A percentile compares a stretch with the other conserved stretches of the same genome.
phyloP scores from a whole-genome alignment of 2,797 vertebrate species.

The Delichon dasypus region DNA sequence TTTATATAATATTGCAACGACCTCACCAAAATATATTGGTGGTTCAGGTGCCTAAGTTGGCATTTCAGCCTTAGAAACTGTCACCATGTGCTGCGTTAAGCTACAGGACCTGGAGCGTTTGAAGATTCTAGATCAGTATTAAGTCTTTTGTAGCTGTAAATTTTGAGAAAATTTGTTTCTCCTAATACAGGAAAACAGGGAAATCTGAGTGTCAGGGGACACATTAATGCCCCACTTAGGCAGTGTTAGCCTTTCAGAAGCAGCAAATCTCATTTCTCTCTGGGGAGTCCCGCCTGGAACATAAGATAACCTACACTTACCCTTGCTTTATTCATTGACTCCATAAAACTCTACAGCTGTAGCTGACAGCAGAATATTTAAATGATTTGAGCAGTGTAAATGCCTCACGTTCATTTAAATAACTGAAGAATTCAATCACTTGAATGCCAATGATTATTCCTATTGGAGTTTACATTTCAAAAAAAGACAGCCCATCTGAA shows the following conservation, averaged over 20 bases:
- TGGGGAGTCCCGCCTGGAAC: constrained; percentile 56
- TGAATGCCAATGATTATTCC: constrained; percentile 89
- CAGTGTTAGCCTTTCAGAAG: constrained; percentile 71
- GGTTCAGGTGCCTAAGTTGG: not conserved
- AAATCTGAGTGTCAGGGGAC: constrained; percentile 58
- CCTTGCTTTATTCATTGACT: constrained; percentile 57
- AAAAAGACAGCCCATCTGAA: constrained; percentile 76
- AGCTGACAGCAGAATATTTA: constrained; percentile 73
- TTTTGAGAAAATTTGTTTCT: constrained; percentile 65
- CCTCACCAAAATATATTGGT: not conserved
- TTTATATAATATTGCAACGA: not conserved
- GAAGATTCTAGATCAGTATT: constrained; percentile 38
- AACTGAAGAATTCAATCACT: constrained; percentile 80
- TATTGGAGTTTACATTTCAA: constrained; percentile 79
- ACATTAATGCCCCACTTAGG: constrained; percentile 63
- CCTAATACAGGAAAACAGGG: constrained; percentile 59
- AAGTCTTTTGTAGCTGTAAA: constrained; percentile 61
- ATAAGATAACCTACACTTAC: constrained; percentile 69
- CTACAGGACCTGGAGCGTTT: constrained; percentile 17
- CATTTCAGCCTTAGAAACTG: constrained; percentile 48
- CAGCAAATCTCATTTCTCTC: constrained; percentile 73
- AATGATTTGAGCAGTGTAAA: constrained; percentile 66
- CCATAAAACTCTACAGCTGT: constrained; percentile 69
- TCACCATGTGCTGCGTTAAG: not conserved
- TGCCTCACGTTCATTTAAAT: constrained; percentile 76